These are phyloP conservation scores for Myotis yumanensis DNA, from an alignment of 2,113 vertebrate genomes.

Conservation along the genomic window DNA sequence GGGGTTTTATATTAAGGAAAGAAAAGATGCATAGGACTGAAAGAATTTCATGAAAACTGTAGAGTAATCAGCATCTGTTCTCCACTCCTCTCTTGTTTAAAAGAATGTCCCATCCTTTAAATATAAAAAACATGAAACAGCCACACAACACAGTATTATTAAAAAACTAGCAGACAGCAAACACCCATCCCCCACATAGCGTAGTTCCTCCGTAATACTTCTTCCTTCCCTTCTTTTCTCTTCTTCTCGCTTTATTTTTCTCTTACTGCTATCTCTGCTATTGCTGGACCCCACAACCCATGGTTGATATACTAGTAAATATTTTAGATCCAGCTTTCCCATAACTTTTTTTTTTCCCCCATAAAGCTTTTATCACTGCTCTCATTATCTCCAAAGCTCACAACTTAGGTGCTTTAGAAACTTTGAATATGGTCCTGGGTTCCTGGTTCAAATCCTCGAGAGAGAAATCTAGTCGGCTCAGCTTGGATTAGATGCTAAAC, in stretches of 20 bases:
- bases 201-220: too few relatives aligned
- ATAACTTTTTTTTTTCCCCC: neutral
- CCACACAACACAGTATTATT: neutral
- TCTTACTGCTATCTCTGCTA: neutral
- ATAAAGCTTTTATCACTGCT: neutral
- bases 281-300: neutral
- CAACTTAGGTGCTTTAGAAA: neutral
- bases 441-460: neutral
- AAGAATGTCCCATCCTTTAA: neutral
- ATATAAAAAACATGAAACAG: neutral
- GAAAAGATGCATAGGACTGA: neutral
- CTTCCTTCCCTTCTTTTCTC: neutral
- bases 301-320: neutral
- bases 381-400: neutral
- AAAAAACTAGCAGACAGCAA: neutral
- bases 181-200: fast-evolving
- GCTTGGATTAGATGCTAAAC: neutral
- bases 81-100: neutral
- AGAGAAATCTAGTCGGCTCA: neutral
- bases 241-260: neutral
- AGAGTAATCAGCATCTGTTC: neutral
- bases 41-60: neutral
- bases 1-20: neutral
- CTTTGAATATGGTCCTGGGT: neutral
- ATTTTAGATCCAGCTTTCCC: neutral